phyloP scores from a whole-genome alignment of 2,888 invertebrate genomes.

The Ochropleura plecta region DNA sequence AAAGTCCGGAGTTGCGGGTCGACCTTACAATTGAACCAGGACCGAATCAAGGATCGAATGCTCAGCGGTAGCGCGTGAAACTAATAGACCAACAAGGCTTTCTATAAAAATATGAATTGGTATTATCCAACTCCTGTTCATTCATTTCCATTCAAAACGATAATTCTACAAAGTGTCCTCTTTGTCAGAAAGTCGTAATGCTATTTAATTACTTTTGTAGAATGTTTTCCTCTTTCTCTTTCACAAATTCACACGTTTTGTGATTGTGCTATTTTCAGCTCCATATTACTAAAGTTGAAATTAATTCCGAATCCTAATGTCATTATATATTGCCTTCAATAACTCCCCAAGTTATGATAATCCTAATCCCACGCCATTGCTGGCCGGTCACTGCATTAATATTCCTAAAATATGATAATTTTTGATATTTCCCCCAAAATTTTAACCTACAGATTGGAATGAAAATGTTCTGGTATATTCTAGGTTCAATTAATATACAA shows the following conservation, averaged over 20 bases:
- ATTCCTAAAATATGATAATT: conserved; percentile 57
- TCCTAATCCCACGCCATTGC: conserved; percentile 54
- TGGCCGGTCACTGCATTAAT: conserved; percentile 48
- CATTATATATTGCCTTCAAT: conserved; percentile 56
- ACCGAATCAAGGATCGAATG: too few species aligned
- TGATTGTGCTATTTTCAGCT: conserved; percentile 12
- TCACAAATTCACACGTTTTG: conserved; percentile 13
- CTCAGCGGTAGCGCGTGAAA: too few species aligned
- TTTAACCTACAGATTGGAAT: conserved; percentile 36
- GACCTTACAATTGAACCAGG: too few species aligned
- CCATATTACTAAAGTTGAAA: conserved; percentile 34
- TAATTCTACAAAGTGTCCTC: neutral
- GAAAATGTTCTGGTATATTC: conserved; percentile 11
- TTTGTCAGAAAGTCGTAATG: neutral
- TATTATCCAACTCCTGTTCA: neutral
- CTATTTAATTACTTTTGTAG: conserved; percentile 10
- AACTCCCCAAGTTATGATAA: conserved; percentile 60
- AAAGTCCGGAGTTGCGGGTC: too few species aligned
- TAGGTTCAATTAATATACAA: conserved; percentile 3
- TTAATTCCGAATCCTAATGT: conserved; percentile 47
- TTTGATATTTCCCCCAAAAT: conserved; percentile 43
- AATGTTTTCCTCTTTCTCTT: neutral
- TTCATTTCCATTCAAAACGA: neutral
- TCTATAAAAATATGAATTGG: too few species aligned
- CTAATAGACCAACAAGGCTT: too few species aligned